Conservation (phyloP, 2,113 vertebrate species). For the Neoarius graeffei region DNA sequence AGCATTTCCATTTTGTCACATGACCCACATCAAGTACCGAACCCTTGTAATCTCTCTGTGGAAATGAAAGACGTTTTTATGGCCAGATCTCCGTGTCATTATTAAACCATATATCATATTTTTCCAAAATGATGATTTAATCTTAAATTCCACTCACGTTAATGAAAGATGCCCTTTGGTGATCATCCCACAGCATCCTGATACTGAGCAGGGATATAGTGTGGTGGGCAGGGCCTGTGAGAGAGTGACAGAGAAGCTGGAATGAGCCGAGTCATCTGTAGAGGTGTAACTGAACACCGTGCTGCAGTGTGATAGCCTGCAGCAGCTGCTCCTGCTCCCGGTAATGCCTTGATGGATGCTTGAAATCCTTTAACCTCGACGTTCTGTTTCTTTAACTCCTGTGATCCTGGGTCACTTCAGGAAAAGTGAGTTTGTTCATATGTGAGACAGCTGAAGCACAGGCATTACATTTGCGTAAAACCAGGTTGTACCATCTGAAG, state of each 20-base stretch:
- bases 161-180: neutral
- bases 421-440: neutral
- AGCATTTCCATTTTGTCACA: neutral
- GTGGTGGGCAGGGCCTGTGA: neutral
- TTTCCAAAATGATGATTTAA: neutral
- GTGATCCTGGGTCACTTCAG: neutral
- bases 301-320: constrained; percentile 67
- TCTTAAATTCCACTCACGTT: neutral
- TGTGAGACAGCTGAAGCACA: neutral
- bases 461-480: neutral
- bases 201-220: neutral
- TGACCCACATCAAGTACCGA: neutral
- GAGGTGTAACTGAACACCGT: constrained; percentile 78
- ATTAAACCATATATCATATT: neutral
- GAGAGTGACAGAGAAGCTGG: constrained; percentile 50
- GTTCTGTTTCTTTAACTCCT: constrained; percentile 19
- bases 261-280: constrained; percentile 84
- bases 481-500: neutral
- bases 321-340: constrained; percentile 78
- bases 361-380: constrained; percentile 14
- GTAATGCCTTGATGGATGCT: neutral
- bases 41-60: neutral
- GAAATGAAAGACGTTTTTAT: neutral
- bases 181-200: neutral
- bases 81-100: neutral